Conservation (phyloP, 2,888 invertebrate species). For the Amiota mariae region DNA sequence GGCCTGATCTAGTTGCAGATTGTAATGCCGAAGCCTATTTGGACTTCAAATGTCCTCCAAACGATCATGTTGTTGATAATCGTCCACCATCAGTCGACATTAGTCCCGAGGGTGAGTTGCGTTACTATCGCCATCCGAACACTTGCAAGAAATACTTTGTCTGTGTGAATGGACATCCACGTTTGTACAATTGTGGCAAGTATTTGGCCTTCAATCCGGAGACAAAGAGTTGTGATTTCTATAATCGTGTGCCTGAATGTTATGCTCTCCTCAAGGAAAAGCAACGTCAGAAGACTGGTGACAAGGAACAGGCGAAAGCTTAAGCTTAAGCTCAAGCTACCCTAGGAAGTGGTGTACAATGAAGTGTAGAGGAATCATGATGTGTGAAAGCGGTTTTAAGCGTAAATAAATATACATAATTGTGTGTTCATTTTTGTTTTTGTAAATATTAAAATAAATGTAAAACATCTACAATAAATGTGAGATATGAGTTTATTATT, state of each 20-base stretch:
- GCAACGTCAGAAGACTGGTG: conserved; percentile 51
- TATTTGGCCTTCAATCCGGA: conserved; percentile 85
- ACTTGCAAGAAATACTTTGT: conserved; percentile 88
- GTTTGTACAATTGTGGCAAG: conserved; percentile 84
- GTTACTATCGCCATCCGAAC: conserved; percentile 75
- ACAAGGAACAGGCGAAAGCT: conserved; percentile 29
- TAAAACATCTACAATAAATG: neutral
- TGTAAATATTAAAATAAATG: no score
- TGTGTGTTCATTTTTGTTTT: conserved; percentile 13
- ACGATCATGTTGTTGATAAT: conserved; percentile 50
- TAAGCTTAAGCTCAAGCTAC: conserved; percentile 31
- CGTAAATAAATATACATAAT: conserved; percentile 24
- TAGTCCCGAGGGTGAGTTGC: conserved; percentile 67
- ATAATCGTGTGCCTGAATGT: conserved; percentile 69
- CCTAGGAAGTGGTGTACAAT: neutral
- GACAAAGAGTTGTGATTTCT: conserved; percentile 80
- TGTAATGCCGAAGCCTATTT: conserved; percentile 86
- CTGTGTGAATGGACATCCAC: conserved; percentile 83
- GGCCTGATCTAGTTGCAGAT: conserved; percentile 87
- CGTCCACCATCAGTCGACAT: conserved; percentile 70
- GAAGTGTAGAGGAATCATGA: conserved; percentile 49
- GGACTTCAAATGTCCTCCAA: conserved; percentile 82
- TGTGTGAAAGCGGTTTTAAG: conserved; percentile 43
- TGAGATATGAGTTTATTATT: neutral
- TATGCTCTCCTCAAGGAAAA: conserved; percentile 68